These are phyloP conservation scores for Hetaerina americana DNA, from an alignment of 1,140 invertebrate genomes.

Conservation along the genomic window DNA sequence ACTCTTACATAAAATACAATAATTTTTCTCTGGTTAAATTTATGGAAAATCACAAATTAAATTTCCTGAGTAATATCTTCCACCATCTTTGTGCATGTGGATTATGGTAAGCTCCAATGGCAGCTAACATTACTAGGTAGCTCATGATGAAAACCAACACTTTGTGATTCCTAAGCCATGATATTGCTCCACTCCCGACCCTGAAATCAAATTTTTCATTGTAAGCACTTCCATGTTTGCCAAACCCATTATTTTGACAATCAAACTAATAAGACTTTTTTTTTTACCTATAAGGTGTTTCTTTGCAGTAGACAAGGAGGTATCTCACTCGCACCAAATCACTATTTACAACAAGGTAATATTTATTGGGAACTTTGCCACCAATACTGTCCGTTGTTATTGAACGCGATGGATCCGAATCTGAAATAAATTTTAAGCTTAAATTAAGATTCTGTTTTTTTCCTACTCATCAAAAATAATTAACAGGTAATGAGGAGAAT, in stretches of 20 bases:
- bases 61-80: neutral
- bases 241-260: no score
- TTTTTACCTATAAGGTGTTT: constrained; percentile 13
- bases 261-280: no score
- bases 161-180: constrained; percentile 32
- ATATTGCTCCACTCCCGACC: constrained; percentile 15
- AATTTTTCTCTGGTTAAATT: neutral
- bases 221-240: constrained; percentile 21
- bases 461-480: no score
- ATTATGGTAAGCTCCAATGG: constrained; percentile 31
- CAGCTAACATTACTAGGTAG: constrained; percentile 31
- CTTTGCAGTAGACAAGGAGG: constrained; percentile 55
- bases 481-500: no score
- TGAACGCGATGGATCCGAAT: constrained; percentile 23
- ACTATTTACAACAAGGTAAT: constrained; percentile 61
- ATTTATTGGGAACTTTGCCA: constrained; percentile 49
- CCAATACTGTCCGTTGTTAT: constrained; percentile 31
- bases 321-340: constrained; percentile 63
- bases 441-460: no score
- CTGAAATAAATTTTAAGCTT: constrained; percentile 24
- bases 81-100: neutral
- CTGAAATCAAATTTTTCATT: neutral
- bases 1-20: no score
- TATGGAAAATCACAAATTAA: neutral
- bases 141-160: constrained; percentile 32